Percentiles rank a stretch among this genome's conserved stretches.
These are phyloP conservation scores for Phania funesta DNA, from an alignment of 2,888 invertebrate genomes.

Conservation along the genomic window DNA sequence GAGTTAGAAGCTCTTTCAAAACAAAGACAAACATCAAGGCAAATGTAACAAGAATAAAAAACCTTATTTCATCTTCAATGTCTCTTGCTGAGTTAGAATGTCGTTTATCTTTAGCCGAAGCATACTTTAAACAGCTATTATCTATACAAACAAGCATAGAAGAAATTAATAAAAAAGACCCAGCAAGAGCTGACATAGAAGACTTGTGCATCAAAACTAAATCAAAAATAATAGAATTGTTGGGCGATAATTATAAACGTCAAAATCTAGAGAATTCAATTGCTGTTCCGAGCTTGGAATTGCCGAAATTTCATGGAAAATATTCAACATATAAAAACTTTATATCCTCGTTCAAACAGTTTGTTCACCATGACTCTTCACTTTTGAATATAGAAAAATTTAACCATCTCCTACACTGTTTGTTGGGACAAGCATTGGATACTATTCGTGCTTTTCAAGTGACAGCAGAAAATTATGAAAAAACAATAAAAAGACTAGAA, in stretches of 20 bases:
- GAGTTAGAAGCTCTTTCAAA: background rate
- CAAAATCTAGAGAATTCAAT: too few relatives aligned
- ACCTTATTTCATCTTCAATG: background rate
- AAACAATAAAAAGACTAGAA: constrained; percentile 5
- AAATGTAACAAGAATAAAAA: background rate
- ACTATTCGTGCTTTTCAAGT: constrained; percentile 4
- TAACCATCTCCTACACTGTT: background rate
- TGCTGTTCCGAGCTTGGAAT: background rate
- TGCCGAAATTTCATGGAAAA: constrained; percentile 34
- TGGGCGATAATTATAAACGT: too few relatives aligned
- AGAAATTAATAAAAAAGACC: too few relatives aligned
- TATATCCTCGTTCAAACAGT: constrained; percentile 37
- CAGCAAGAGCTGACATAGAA: background rate
- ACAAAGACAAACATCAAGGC: background rate
- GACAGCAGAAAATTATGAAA: constrained; percentile 22
- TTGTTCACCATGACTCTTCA: constrained; percentile 6
- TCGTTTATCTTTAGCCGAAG: background rate
- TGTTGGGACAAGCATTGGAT: constrained; percentile 7
- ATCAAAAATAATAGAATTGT: background rate
- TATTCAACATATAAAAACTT: constrained; percentile 47
- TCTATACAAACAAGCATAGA: too few relatives aligned
- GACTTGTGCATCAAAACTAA: background rate
- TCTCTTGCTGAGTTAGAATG: background rate
- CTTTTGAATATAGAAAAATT: constrained; percentile 23
- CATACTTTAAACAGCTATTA: background rate